Conservation (phyloP, 2,797 vertebrate genomes). For the Tragopan temminckii region DNA sequence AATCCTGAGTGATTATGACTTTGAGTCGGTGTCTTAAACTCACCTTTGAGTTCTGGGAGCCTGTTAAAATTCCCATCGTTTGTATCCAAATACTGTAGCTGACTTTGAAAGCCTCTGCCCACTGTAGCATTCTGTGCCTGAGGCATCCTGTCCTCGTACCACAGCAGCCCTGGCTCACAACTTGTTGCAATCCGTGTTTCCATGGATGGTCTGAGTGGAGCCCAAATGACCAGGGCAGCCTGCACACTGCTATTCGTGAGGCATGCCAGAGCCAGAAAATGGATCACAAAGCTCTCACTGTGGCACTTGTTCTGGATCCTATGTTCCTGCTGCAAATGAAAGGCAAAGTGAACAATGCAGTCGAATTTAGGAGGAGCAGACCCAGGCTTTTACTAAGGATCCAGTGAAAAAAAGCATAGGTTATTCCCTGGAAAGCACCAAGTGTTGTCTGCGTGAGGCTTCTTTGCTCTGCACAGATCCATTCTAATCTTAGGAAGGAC, state of each 20-base stretch:
- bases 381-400: background rate
- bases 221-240: background rate
- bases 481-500: background rate
- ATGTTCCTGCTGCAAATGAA: background rate
- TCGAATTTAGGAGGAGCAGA: background rate
- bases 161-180: background rate
- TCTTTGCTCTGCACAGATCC: background rate
- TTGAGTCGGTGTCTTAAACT: background rate
- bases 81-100: background rate
- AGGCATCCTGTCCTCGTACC: background rate
- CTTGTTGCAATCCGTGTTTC: background rate
- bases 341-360: background rate
- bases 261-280: background rate
- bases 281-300: conserved; percentile 7
- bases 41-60: background rate
- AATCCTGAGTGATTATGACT: background rate
- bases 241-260: background rate
- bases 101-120: background rate
- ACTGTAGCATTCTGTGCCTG: fast-evolving
- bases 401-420: background rate
- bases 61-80: background rate
- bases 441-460: background rate
- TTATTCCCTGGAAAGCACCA: background rate
- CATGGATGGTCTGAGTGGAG: background rate
- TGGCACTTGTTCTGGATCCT: background rate